Base-by-base conservation (phyloP, 2,888 invertebrate genomes). In the Drosophila melanosoma region DNA sequence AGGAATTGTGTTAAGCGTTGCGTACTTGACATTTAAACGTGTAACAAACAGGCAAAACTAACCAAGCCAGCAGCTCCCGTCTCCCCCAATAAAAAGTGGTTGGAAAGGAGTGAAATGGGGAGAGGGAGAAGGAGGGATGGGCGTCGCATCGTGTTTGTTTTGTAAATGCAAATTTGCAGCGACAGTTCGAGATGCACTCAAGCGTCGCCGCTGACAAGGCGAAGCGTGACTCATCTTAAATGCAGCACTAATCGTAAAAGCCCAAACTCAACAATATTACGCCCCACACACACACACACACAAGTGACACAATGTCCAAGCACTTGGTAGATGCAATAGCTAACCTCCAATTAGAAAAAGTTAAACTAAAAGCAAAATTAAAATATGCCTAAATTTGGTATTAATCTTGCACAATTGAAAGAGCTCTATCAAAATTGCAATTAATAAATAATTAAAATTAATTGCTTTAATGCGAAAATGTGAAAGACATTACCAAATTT, bases 21-120 rank as follows among this genome's bases (percentile, higher is more conserved):
- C 85, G 82, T 78, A 84, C 84, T 87, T 89, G 90, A 85, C 90
- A 85, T 85, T 89, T 82, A 87, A 85, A 87, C 89, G 85, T 89
- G 88, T 87, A 73, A 70, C 78, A 87, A 87, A 87, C 89, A 87
- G 71, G 66, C 76, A 64, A 69, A 79, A 76, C 76, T 60, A 69
- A 69, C 58, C 35, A 15, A 1, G 38, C 38, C n/a, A n/a, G n/a
- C n/a, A n/a, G n/a, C n/a, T n/a, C 17, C 38, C 15, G 23, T 8
- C 12, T 4, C 3, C 12, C 20, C 20, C 3, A 40, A 45, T 23
- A 8, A 38, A 3, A 17, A 3, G 2, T 15, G 7, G 7, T 0
- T 1, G 20, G 1, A 12, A 29, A 29, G 29, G 6, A 6, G 29
- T 29, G 26, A 5, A 5, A 29, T 5, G 29, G 0, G 29, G 29